Evolutionary conservation across 2,113 vertebrate species (phyloP).

Genomic region (Nothoprocta perdicaria): DNA sequence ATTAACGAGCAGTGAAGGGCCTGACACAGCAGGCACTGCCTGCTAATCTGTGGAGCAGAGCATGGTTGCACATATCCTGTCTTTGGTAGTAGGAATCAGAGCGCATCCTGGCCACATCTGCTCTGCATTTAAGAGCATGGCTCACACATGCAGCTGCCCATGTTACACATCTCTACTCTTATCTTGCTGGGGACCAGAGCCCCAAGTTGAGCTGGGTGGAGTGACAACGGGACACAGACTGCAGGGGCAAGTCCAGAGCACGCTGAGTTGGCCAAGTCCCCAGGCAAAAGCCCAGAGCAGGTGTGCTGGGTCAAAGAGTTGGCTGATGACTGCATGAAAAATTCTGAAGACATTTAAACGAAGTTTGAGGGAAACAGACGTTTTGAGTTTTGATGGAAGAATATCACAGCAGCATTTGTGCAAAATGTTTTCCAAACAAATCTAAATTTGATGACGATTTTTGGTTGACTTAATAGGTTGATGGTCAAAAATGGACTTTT

Average conservation of each 20-base stretch:
- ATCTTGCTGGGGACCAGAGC: background rate
- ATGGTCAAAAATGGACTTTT: background rate
- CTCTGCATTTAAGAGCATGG: background rate
- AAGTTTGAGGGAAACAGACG: background rate
- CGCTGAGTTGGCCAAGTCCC: background rate
- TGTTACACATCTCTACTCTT: background rate
- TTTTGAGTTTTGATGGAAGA: background rate
- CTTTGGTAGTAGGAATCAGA: background rate
- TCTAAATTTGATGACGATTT: background rate
- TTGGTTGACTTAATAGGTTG: background rate
- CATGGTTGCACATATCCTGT: too few species aligned
- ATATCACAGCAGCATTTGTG: background rate
- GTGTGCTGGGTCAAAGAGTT: accelerated
- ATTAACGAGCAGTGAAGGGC: background rate
- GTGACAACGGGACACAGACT: background rate
- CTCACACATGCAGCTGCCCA: background rate
- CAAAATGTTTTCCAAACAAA: background rate
- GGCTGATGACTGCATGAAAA: background rate
- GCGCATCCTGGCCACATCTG: background rate
- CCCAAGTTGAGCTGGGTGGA: too few species aligned
- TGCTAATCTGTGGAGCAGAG: too few species aligned
- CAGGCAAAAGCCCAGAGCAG: background rate
- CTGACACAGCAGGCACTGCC: background rate
- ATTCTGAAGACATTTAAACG: background rate
- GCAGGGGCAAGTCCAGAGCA: background rate